Base-by-base conservation (phyloP, 2,113 vertebrate species). In the Menidia beryllina region DNA sequence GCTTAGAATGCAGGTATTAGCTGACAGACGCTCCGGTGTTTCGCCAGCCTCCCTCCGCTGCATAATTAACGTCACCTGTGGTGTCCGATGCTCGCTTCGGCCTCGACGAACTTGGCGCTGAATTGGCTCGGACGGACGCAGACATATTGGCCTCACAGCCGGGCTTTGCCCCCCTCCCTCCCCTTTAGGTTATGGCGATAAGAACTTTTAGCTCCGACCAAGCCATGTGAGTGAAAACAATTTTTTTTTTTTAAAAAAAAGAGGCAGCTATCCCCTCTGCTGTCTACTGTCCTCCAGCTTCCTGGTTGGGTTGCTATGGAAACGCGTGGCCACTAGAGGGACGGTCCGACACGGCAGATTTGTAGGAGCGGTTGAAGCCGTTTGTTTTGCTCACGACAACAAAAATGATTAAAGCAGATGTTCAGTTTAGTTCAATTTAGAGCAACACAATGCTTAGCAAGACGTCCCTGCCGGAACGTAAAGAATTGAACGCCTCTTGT, bases 281-380 rank as follows among this genome's bases (percentile, higher is more conserved):
- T 20, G 7, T 50, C 15, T 12, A 1, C 27, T 7, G 15, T 5
- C 57, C 38, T 4, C 25, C 50, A 19, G 72, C 85, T 84, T 73
- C 78, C 86, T 68, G 79, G 61, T 79, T 20, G 30, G 41, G 88
- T 85, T 66, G 78, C 78, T 45, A 69, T 71, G 70, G 88, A 19
- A 71, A 85, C 86, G 73, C 5, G 19, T 34, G 0, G 8, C n/a
- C 17, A 12, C 25, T 41, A 13, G 17, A 19, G 5, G 19, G 17
- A 5, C 41, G 19, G 15, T 45, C 19, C 1, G 41, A 5, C n/a
- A 19, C 19, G 41, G 14, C 7, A 1, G 30, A 34, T 10, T 14
- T 41, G 39, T 39, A 15, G 14, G 14, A 41, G 10, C 2, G 14
- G 39, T 17, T 1, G 14, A 41, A 41, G 13, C 39, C 39, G 39